Base-by-base conservation (phyloP, 2,113 vertebrate genomes). In the Leptobrachium ailaonicum region DNA sequence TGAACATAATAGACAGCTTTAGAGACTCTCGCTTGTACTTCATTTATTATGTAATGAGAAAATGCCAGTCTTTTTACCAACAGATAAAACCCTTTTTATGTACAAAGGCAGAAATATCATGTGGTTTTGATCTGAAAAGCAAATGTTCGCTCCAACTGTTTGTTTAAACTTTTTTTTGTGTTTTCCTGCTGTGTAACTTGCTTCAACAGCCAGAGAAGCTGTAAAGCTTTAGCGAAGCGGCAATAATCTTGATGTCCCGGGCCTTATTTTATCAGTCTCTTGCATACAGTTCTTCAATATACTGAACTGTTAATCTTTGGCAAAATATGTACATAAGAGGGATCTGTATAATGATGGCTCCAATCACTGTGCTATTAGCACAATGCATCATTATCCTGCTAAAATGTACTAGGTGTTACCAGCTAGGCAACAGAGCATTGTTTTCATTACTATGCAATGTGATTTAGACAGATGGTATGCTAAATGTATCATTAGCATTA, bases 401-500 rank as follows among this genome's bases (percentile, higher is more conserved):
- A 2, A 13, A 69, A 56, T 75, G 53, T 41, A 63, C 44, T 70
- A 60, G 4, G 6, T 76, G 41, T 63, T 68, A 1, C 41, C 50
- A 40, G 53, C 1, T 4, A 7, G 58, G 64, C 70, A 41, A 73
- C 10, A 69, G 62, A 69, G 54, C 54, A 79, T 64, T 64, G 64
- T 70, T 14, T 77, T 75, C 45, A 43, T 64, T 72, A 60, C 44
- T 41, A 66, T 0, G 66, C 2, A 10, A 12, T 79, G 0, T 11
- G 53, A 9, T 0, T 40, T 5, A 68, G 53, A 82, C 6, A 75
- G 63, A 10, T 73, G 67, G 71, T 20, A 44, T 63, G 77, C 14
- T 40, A 72, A 82, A 85, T 12, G 1, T 78, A 80, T 80, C 71
- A 80, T 80, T 80, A 80, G 79, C 71, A 75, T 80, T 80, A 69